Conservation (phyloP, 2,797 vertebrate genomes). For the Anguilla obscura region DNA sequence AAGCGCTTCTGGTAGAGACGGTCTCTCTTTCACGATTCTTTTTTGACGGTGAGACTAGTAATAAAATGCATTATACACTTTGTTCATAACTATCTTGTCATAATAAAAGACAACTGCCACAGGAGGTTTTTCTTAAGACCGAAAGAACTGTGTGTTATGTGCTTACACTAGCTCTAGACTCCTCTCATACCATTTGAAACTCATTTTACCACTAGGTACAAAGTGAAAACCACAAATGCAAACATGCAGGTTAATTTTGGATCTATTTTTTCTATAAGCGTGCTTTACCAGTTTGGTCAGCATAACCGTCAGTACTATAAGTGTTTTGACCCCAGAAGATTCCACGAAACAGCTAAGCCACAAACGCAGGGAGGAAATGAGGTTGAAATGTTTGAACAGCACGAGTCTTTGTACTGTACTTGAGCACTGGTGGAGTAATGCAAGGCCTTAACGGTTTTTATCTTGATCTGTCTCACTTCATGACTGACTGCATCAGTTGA, state of each 20-base stretch:
- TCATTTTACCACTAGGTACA: neutral
- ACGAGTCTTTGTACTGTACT: neutral
- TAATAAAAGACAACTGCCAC: slow-evolving; percentile 34
- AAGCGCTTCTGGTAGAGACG: neutral
- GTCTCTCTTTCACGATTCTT: neutral
- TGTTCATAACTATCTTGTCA: slow-evolving; percentile 37
- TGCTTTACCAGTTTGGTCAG: slow-evolving; percentile 22
- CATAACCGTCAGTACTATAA: neutral
- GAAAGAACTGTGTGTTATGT: neutral
- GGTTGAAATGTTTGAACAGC: neutral
- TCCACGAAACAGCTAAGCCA: neutral
- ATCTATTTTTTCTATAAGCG: slow-evolving; percentile 71
- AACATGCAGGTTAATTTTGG: slow-evolving; percentile 69
- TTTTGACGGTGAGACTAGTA: neutral
- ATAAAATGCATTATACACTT: neutral
- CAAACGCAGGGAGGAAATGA: neutral
- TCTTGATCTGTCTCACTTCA: slow-evolving; percentile 64
- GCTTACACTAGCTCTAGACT: neutral
- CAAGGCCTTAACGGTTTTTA: slow-evolving; percentile 67
- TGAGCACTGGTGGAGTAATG: slow-evolving; percentile 64
- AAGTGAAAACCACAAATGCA: slow-evolving; percentile 64
- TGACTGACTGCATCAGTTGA: slow-evolving; percentile 77
- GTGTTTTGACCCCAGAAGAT: neutral
- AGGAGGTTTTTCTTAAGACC: neutral
- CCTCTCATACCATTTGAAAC: neutral